Conservation (phyloP, 2,797 vertebrate species). For the Smutsia temminckii region DNA sequence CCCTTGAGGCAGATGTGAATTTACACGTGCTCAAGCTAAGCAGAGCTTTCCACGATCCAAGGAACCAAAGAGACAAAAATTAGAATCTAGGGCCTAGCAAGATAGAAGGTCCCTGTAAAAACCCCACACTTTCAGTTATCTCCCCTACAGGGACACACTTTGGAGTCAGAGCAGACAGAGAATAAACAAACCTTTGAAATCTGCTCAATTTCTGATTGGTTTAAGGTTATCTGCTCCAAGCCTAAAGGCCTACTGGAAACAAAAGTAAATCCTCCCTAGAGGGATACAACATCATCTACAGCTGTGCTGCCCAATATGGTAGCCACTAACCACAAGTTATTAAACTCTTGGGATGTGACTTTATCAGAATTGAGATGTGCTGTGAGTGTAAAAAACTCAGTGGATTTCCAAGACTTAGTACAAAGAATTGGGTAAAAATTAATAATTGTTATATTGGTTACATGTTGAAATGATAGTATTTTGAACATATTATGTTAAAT, state of each 20-base stretch:
- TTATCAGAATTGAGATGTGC: not conserved
- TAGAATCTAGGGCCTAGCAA: not conserved
- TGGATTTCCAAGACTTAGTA: not conserved
- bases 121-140: rapidly evolving
- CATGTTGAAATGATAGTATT: not conserved
- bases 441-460: not conserved
- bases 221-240: not conserved
- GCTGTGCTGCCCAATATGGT: not conserved
- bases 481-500: not conserved
- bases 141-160: not conserved
- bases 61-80: not conserved
- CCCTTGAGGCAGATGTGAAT: not conserved
- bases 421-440: not conserved
- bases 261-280: not conserved
- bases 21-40: not conserved
- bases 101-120: too few species aligned
- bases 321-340: not conserved
- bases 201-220: not conserved
- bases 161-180: not conserved
- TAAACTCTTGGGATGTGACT: not conserved
- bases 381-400: not conserved
- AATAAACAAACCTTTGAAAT: not conserved
- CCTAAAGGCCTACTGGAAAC: too few species aligned
- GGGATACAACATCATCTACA: rapidly evolving
- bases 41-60: not conserved